phyloP scores from a whole-genome alignment of 2,113 vertebrate species.

The Sminthopsis crassicaudata region DNA sequence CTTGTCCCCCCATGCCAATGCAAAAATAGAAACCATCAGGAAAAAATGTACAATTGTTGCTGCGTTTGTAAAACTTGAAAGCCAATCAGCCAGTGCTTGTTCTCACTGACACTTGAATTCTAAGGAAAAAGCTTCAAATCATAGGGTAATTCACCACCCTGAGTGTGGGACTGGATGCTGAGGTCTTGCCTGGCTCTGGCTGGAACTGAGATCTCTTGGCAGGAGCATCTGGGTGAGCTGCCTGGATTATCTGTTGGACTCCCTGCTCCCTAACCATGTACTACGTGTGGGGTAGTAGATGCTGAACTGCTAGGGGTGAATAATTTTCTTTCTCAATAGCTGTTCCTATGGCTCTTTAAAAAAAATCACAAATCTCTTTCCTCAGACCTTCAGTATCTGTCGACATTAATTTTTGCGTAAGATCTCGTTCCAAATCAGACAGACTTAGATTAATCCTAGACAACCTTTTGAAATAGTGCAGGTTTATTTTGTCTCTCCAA shows the following conservation, averaged over 20 bases:
- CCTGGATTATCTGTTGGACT: neutral
- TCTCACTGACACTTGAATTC: neutral
- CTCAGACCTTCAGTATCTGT: neutral
- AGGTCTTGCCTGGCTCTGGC: too few relatives aligned
- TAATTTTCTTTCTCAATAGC: neutral
- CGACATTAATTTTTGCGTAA: too few relatives aligned
- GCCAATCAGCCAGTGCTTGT: neutral
- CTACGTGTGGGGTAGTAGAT: too few relatives aligned
- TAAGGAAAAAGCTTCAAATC: neutral
- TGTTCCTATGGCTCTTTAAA: neutral
- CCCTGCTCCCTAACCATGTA: neutral
- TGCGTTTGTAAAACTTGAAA: neutral
- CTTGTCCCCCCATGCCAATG: neutral
- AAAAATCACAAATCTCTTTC: neutral
- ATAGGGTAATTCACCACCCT: neutral
- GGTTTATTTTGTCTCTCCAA: neutral
- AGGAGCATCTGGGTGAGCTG: neutral
- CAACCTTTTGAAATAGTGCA: neutral
- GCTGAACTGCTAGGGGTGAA: neutral
- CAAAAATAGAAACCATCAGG: neutral
- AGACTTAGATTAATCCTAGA: neutral
- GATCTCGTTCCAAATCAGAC: neutral
- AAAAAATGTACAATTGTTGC: neutral
- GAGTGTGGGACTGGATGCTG: too few relatives aligned
- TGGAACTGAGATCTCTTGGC: neutral